Evolutionary conservation across 2,797 vertebrate genomes (phyloP), one percentile per base, ranked within the genome.

Genomic region (Muraenolepis orangiensis): DNA sequence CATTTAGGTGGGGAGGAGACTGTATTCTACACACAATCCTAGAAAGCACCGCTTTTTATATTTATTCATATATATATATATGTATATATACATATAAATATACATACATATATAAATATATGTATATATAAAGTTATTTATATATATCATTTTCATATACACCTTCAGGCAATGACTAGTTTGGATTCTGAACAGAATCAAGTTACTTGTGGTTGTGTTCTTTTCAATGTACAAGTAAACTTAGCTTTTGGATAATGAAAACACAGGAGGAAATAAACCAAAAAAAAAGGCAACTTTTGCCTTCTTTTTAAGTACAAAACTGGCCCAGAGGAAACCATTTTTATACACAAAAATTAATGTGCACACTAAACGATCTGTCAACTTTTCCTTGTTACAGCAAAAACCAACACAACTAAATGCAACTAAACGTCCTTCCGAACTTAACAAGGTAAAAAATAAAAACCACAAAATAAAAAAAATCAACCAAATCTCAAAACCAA

Each of bases 111-210:
- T n/a, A n/a, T n/a, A n/a, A n/a, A n/a, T 77, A 86, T 81, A 90
- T 89, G 90, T 89, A 90, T 76, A 77, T 74, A 77, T 69, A 76
- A 72, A 80, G 68, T 82, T 87, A 82, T 88, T 85, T 88, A 78
- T 82, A 89, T 88, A 84, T 89, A 86, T 89, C 90, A 86, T 87
- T 88, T 91, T 96, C 95, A 96, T 97, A 95, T 96, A 97, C 96
- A 99, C 96, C 95, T 95, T 95, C 96, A 98, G 96, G 96, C 95
- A 96, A 97, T 95, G 96, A 95, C 94, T 96, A 95, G 93, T 96
- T 83, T 95, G 91, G 96, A 98, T 98, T 98, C 97, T 97, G 96
- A 96, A 98, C 95, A 98, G 97, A 99, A 98, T 98, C 98, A 96
- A 96, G 94, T 96, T 96, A 96, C 94, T 95, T 94, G 96, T 97